Evolutionary conservation across 2,113 vertebrate genomes (phyloP), one percentile per base, ranked within the genome.

Genomic region (Syngnathus scovelli): DNA sequence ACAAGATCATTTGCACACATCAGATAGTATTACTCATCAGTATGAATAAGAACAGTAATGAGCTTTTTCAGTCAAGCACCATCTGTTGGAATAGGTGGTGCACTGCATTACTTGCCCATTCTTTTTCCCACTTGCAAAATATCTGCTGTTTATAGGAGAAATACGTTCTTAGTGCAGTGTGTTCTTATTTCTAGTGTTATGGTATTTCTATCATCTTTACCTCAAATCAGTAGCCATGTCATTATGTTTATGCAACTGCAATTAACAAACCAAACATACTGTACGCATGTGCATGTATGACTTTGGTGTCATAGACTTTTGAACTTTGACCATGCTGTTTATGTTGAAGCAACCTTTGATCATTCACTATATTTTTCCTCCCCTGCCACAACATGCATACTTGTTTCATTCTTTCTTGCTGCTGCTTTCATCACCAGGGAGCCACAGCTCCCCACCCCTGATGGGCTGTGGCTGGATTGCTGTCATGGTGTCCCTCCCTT

Each of bases 231-330:
- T 18, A 48, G 5, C 13, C n/a, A 52, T 52, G 8, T n/a, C 3
- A 7, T 51, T 51, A 51, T 51, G 8, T n/a, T 51, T 51, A 19
- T 51, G 9, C 49, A 51, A 48, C 44, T 9, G 44, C 44, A 46
- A 15, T 16, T 15, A 18, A 6, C 44, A 48, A 48, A 48, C 5
- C 5, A 15, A 48, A 48, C 15, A 16, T 48, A 16, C 41, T 43
- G 41, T 54, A 68, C 27, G 3, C 27, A 86, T 78, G 71, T 77
- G 11, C 66, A 78, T 81, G 85, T 90, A 15, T 48, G 44, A 16
- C 44, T 43, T 88, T 90, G 89, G 83, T 83, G 85, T 81, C 86
- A 76, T 80, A 84, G 83, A 88, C 88, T 82, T 86, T 84, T 86
- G 82, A 89, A 88, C 78, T 77, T 78, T 73, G 66, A 69, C 44